Base-by-base conservation (phyloP, 2,113 vertebrate genomes). In the Gulo gulo region DNA sequence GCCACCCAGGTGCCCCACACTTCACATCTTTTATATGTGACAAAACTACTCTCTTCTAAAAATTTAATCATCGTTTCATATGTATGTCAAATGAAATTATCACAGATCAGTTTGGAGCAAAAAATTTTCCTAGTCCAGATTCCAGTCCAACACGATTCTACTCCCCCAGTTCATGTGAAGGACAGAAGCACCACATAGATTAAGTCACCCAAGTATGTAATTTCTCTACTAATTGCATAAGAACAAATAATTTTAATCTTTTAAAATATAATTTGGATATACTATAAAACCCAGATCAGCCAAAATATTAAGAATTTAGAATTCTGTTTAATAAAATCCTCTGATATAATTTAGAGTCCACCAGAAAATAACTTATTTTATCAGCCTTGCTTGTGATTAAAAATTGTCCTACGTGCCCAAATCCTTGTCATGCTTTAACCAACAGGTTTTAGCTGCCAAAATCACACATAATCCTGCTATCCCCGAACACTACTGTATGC, bases 281-380 rank as follows among this genome's bases (percentile, higher is more conserved):
- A 50, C 26, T 90, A 23, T 83, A 86, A 94, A 81, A n/a, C 3
- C 39, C 57, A 76, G 4, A 71, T 57, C 83, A 90, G 34, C 26
- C 67, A 84, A 97, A 92, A 24, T 91, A 80, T 47, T 50, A 80
- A 87, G 65, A 52, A 63, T 42, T 83, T 78, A 91, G 45, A 95
- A 13, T 94, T 97, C 55, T 91, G 18, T n/a, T 88, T 88, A 88
- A n/a, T 63, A 88, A 94, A 78, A 80, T 79, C 74, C 7, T 96
- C 71, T 89, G 39, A 39, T 31, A 31, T 69, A 91, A 95, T 1
- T 61, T 83, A 90, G 8, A 3, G 45, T 31, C 87, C 82, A 80
- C 18, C 24, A 82, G 36, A 89, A 96, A 91, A 91, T 5, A 95
- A 24, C 36, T 57, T 81, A 78, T 67, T 59, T 67, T 52, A 94